phyloP scores from a whole-genome alignment of 2,888 invertebrate genomes.

The Hololepta plana region DNA sequence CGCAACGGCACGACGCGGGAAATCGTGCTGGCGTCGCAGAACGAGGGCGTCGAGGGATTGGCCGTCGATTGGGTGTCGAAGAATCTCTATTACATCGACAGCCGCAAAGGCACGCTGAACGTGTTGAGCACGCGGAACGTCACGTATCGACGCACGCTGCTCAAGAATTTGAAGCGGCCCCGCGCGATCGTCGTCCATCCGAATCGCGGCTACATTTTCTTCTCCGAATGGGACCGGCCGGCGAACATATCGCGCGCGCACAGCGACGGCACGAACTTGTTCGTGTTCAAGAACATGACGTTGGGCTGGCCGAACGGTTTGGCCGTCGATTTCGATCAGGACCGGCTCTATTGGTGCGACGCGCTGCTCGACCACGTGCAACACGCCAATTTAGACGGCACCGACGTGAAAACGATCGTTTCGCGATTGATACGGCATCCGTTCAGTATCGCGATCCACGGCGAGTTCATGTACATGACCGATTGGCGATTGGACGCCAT shows the following conservation, averaged over 20 bases:
- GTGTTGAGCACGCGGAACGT: conserved; percentile 79
- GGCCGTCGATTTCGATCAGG: conserved; percentile 74
- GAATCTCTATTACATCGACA: conserved; percentile 89
- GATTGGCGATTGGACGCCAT: conserved; percentile 96
- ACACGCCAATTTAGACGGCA: conserved; percentile 79
- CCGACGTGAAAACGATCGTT: conserved; percentile 76
- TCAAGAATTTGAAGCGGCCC: conserved; percentile 80
- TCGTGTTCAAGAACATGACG: conserved; percentile 78
- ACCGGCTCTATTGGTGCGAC: conserved; percentile 94
- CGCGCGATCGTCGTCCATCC: conserved; percentile 95
- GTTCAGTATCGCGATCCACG: conserved; percentile 79
- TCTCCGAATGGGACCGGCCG: conserved; percentile 91
- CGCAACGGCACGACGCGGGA: conserved; percentile 64
- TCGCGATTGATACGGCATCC: conserved; percentile 76
- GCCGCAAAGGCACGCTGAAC: conserved; percentile 83
- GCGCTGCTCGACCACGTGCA: conserved; percentile 91
- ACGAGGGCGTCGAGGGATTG: conserved; percentile 91
- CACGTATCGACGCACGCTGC: conserved; percentile 61
- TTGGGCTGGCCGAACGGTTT: conserved; percentile 96
- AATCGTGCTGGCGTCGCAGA: conserved; percentile 86
- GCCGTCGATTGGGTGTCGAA: conserved; percentile 94
- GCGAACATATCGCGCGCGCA: conserved; percentile 90
- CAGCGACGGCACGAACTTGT: conserved; percentile 72
- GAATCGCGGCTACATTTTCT: conserved; percentile 84
- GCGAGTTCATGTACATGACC: conserved; percentile 88